Evolutionary conservation across 2,113 vertebrate genomes (phyloP).

Genomic region (Galemys pyrenaicus): DNA sequence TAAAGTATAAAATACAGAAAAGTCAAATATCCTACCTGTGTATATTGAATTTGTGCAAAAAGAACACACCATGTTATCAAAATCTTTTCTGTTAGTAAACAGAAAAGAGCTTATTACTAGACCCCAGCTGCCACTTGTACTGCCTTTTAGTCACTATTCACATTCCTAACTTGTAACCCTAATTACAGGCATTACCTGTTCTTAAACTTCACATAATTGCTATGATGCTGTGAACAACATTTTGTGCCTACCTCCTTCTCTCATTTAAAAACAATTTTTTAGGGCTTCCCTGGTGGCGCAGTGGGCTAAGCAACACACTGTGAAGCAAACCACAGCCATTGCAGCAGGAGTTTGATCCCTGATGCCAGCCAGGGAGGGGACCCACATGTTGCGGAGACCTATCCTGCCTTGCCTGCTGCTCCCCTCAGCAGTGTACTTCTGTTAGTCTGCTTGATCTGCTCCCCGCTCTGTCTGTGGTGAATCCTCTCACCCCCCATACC

Average conservation of each 20-base stretch:
- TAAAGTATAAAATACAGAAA: not conserved
- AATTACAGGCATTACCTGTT: not conserved
- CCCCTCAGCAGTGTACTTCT: too few relatives aligned
- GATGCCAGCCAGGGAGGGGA: too few relatives aligned
- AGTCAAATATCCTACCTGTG: not conserved
- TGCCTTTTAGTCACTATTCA: not conserved
- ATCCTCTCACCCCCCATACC: too few relatives aligned
- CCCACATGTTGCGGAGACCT: too few relatives aligned
- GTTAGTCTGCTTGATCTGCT: too few relatives aligned
- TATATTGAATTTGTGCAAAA: not conserved
- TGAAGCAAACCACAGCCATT: too few relatives aligned
- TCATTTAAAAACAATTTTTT: not conserved
- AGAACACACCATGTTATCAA: not conserved
- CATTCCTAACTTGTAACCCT: not conserved
- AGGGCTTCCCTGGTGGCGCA: too few relatives aligned
- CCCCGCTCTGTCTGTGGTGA: too few relatives aligned
- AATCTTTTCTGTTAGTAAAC: not conserved
- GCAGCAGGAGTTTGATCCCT: too few relatives aligned
- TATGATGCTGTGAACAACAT: not conserved
- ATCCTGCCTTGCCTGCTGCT: too few relatives aligned
- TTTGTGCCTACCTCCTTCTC: not conserved
- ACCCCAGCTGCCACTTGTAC: not conserved
- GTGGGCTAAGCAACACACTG: too few relatives aligned
- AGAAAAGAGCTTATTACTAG: not conserved
- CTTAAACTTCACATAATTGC: not conserved